Evolutionary conservation across 2,797 vertebrate genomes (phyloP).

Genomic region (Pseudochaenichthys georgianus): DNA sequence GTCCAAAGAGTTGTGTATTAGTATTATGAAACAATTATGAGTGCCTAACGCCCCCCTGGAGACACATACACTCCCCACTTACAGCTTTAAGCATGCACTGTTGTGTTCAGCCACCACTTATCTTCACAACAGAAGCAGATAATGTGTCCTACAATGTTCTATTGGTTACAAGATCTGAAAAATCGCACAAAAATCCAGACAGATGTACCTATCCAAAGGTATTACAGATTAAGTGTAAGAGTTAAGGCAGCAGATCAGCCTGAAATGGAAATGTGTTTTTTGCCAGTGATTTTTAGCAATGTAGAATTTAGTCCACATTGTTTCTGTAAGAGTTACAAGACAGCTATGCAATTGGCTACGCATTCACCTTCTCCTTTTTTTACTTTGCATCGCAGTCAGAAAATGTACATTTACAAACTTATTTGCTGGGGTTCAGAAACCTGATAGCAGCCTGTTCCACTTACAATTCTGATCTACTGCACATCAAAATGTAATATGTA

Average conservation of each 20-base stretch:
- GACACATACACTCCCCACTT: conserved; percentile 12
- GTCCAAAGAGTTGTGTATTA: conserved; percentile 36
- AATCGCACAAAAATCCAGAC: background rate
- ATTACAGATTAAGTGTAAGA: background rate
- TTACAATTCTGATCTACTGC: too few species aligned
- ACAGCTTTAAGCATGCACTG: conserved; percentile 4
- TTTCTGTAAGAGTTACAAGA: background rate
- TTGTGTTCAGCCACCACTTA: conserved; percentile 30
- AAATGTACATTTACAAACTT: background rate
- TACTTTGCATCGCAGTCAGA: background rate
- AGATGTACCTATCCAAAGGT: background rate
- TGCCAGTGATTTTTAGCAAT: background rate
- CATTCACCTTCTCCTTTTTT: conserved; percentile 3
- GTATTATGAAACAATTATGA: conserved; percentile 31
- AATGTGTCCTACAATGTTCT: conserved; percentile 6
- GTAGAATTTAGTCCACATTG: background rate
- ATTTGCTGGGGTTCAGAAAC: background rate
- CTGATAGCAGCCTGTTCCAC: background rate
- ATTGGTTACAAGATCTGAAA: conserved; percentile 1
- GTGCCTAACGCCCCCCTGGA: conserved; percentile 19
- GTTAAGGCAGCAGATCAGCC: background rate
- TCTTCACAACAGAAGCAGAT: background rate
- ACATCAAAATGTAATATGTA: too few species aligned
- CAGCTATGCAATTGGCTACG: background rate
- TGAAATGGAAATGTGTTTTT: background rate